Evolutionary conservation across 2,113 vertebrate species (phyloP), one percentile per base, ranked within the genome.

Genomic region (Puffinus mauretanicus): DNA sequence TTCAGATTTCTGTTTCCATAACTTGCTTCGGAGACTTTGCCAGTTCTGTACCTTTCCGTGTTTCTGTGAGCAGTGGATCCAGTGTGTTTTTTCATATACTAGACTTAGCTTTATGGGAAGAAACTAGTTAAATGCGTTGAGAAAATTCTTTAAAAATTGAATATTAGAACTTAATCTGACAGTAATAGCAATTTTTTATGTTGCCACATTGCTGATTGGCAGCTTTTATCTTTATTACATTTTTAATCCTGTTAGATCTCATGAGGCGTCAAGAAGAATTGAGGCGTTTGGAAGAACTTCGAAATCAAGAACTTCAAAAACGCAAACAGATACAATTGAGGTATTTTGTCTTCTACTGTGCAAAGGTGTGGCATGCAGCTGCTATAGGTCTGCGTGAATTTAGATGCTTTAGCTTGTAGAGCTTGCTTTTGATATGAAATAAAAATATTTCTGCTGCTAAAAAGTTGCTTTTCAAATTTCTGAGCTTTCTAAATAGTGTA

Each of bases 191-290:
- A 1, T 46, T 72, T 76, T 69, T 30, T 73, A 32, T 61, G 22
- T 76, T 93, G 30, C 44, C 19, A 10, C 2, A 2, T 71, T n/a
- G 24, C 34, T 76, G 32, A 69, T 42, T 61, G 36, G 16, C 14
- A 69, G 34, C 40, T 93, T 79, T 93, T 80, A 30, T 78, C 44
- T 81, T 88, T 42, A 70, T 70, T 78, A 14, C 17, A 0, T 44
- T 93, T 95, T 75, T 52, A 71, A 78, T 95, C 40, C 38, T 92
- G 71, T 65, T 95, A 99, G 99, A 99, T 98, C 98, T 99, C 38
- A 99, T 99, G 99, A 98, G 99, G 34, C 99, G 99, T 60, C 99
- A 99, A 54, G 99, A 99, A 97, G 99, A 99, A 96, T 96, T 99
- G 91, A 98, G 99, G 84, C 98, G 99, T 25, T 97, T 99, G 87